Evolutionary conservation across 2,888 invertebrate genomes (phyloP), one percentile per base, ranked within the genome.

Genomic region (Luffia ferchaultella): DNA sequence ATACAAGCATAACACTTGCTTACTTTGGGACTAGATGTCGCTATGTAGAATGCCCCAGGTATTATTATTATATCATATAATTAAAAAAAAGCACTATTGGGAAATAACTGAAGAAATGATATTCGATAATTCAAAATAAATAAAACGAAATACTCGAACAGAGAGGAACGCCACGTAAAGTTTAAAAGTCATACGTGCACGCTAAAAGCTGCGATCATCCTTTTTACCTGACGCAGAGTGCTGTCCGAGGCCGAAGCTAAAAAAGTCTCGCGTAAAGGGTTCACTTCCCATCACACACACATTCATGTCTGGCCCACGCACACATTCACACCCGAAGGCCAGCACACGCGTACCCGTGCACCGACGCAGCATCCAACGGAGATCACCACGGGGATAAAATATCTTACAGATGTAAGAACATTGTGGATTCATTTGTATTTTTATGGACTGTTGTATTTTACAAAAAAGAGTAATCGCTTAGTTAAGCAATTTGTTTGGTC

Each of bases 161-260:
- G n/a, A n/a, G n/a, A n/a, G n/a, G n/a, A n/a, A n/a, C n/a, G n/a
- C n/a, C n/a, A n/a, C n/a, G n/a, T n/a, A n/a, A n/a, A n/a, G n/a
- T n/a, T n/a, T 12, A 30, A 30, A 30, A 30, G 30, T 30, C 30
- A 30, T 7, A 30, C 67, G 70, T 77, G 76, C 77, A 77, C 77
- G 75, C 76, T 74, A 82, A 83, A 83, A 80, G 77, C 80, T 77
- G 77, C 78, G 78, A 82, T 78, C 77, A 78, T 82, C 77, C 76
- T 80, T 77, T 78, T 75, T 82, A 85, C 85, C 85, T 85, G 85
- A 76, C 73, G 76, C 74, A 75, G 83, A 75, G 79, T 79, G 78
- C 84, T 79, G 79, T 78, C 83, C 84, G 76, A 83, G 74, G 74
- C 79, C 84, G 82, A 79, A 82, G 83, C 85, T 79, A 83, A 85